Conservation (phyloP, 2,888 invertebrate species). For the Epirrita christyi region DNA sequence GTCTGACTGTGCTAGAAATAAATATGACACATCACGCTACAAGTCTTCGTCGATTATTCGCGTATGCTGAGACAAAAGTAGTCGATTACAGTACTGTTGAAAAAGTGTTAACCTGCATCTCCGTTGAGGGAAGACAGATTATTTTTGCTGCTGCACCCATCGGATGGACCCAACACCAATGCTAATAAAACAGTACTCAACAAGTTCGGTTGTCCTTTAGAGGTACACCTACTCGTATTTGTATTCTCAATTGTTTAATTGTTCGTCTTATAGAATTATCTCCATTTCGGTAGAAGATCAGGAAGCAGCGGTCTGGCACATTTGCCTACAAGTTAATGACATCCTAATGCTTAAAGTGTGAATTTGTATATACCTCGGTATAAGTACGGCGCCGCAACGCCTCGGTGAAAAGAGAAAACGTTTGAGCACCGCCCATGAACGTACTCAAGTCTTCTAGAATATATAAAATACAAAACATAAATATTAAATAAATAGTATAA, state of each 20-base stretch:
- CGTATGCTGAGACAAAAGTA: too few species aligned
- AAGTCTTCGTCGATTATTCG: too few species aligned
- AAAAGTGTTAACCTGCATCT: too few species aligned
- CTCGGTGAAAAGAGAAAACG: conserved; percentile 54
- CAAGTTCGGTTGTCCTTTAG: too few species aligned
- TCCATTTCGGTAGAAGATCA: conserved; percentile 5
- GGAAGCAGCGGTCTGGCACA: not conserved
- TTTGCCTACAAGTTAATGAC: conserved; percentile 23
- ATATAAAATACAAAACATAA: not conserved
- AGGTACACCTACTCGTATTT: too few species aligned
- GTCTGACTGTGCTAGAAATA: conserved; percentile 17
- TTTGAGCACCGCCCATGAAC: conserved; percentile 11
- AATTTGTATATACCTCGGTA: conserved; percentile 14
- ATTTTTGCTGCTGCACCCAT: too few species aligned
- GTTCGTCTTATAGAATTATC: too few species aligned
- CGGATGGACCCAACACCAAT: too few species aligned
- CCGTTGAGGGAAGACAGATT: too few species aligned
- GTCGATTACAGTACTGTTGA: too few species aligned
- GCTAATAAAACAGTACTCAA: too few species aligned
- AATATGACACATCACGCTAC: conserved; percentile 16
- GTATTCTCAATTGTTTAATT: too few species aligned
- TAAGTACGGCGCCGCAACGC: conserved; percentile 43
- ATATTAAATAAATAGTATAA: not conserved
- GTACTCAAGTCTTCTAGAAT: conserved; percentile 19
- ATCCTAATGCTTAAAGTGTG: conserved; percentile 39